phyloP scores from a whole-genome alignment of 2,797 vertebrate species.

The Borostomias antarcticus region DNA sequence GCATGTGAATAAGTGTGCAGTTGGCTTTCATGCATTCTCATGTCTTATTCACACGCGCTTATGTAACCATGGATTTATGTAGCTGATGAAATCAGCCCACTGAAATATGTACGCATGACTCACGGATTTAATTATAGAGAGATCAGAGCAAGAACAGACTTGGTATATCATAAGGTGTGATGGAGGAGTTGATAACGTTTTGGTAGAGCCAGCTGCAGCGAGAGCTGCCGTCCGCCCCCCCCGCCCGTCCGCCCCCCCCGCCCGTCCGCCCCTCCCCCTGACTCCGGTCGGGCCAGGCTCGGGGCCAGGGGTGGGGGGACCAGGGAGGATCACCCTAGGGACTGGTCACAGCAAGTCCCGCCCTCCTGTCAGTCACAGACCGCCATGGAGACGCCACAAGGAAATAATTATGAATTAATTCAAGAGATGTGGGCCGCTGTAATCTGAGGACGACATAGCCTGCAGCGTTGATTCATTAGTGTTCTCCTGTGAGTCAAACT shows the following conservation, averaged over 20 bases:
- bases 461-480: conserved; percentile 57
- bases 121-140: neutral
- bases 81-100: neutral
- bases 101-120: conserved; percentile 8
- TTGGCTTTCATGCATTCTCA: neutral
- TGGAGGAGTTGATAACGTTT: neutral
- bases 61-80: neutral
- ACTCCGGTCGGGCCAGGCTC: neutral
- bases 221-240: too few relatives aligned
- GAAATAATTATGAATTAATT: conserved; percentile 51
- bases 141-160: neutral
- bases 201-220: too few relatives aligned
- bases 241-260: too few relatives aligned
- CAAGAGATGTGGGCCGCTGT: conserved; percentile 44
- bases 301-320: neutral
- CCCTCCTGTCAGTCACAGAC: conserved; percentile 27
- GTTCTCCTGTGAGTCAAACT: conserved; percentile 38
- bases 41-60: too few relatives aligned
- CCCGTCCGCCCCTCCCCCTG: too few relatives aligned
- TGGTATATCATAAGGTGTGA: neutral
- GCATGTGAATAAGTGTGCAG: neutral
- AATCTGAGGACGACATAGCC: conserved; percentile 50
- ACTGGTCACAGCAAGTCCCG: conserved; percentile 10
- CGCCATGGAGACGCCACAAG: conserved; percentile 29
- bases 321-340: neutral